A percentile compares a stretch with the other conserved stretches of the same genome.
Evolutionary conservation across 2,113 vertebrate genomes (phyloP).

Genomic region (Lanius collurio): DNA sequence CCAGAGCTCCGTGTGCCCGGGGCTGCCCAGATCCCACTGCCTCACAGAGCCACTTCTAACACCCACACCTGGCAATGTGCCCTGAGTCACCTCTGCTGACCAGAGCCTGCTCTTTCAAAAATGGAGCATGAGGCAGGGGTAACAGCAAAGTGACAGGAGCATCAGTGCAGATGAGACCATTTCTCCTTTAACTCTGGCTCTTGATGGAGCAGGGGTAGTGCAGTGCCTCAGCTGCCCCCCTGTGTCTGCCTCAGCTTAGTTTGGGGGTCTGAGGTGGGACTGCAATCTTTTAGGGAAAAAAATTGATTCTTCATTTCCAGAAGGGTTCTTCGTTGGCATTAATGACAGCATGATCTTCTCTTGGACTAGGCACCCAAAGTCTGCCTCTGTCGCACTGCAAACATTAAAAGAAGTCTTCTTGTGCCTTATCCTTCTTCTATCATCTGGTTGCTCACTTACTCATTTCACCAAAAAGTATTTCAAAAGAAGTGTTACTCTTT

Average conservation of each 20-base stretch:
- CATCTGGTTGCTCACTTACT: background rate
- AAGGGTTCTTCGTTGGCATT: background rate
- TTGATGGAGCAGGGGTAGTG: background rate
- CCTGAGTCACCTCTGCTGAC: background rate
- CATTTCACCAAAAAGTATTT: background rate
- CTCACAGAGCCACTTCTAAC: background rate
- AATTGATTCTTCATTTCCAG: background rate
- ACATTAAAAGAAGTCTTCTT: background rate
- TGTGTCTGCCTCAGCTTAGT: background rate
- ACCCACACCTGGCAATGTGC: rapidly evolving
- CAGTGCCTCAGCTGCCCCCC: background rate
- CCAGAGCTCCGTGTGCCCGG: rapidly evolving
- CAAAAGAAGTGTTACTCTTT: background rate
- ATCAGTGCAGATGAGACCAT: background rate
- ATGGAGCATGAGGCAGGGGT: background rate
- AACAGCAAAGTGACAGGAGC: rapidly evolving
- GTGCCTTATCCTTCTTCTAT: background rate
- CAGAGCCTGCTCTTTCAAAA: background rate
- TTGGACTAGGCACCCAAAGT: background rate
- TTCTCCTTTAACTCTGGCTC: background rate
- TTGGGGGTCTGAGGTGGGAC: background rate
- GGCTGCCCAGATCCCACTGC: background rate
- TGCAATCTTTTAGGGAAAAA: background rate
- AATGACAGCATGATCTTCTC: background rate
- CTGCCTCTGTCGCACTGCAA: background rate